These are phyloP conservation scores for Lepidocolaptes lacrymiger DNA, from an alignment of 2,797 vertebrate species.

Conservation along the genomic window DNA sequence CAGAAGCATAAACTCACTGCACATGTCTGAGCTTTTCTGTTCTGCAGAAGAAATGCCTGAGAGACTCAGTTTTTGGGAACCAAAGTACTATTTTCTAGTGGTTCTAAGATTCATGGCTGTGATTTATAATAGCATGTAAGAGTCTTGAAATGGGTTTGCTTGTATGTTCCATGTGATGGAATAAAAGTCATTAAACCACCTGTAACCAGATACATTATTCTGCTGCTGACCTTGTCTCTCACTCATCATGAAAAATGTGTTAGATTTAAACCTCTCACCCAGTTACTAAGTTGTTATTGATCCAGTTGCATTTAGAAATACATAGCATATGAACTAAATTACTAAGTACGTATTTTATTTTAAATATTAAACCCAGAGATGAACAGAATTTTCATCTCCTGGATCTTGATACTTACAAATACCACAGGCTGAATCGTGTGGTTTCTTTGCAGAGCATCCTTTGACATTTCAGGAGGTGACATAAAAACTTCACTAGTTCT, in stretches of 20 bases:
- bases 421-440: not conserved
- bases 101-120: slow-evolving; percentile 9
- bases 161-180: not conserved
- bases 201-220: not conserved
- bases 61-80: slow-evolving; percentile 23
- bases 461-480: not conserved
- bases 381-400: not conserved
- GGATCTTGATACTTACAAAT: not conserved
- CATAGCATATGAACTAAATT: not conserved
- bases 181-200: slow-evolving; percentile 62
- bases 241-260: not conserved
- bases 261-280: not conserved
- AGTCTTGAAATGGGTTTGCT: not conserved
- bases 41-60: slow-evolving; percentile 30
- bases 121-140: not conserved
- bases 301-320: not conserved
- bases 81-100: slow-evolving; percentile 11
- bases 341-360: not conserved
- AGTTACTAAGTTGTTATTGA: not conserved
- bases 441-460: not conserved
- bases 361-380: not conserved
- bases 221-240: not conserved
- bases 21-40: slow-evolving; percentile 14
- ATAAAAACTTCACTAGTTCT: not conserved
- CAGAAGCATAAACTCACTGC: not conserved